Base-by-base conservation (phyloP, 2,888 invertebrate species). In the Chrysina gloriosa region DNA sequence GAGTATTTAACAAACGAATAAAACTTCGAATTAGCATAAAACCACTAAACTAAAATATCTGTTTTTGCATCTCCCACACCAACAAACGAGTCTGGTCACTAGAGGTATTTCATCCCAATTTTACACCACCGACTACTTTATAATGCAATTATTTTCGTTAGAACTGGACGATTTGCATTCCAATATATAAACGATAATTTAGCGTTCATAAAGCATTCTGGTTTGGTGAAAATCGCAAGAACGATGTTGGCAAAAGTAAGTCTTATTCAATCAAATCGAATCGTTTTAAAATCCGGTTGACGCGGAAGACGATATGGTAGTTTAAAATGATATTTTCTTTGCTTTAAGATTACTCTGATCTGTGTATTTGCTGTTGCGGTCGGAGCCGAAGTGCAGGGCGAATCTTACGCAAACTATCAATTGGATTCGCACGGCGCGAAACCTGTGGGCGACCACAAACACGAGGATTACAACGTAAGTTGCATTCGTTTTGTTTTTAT, bases 331-430 rank as follows among this genome's bases (percentile, higher is more conserved):
- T 7, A n/a, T 5, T 25, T 2, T 7, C 21, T 23, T 25, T 11
- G n/a, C 25, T 25, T 21, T 48, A 48, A 23, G 25, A 25, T 48
- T 48, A 23, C 11, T 2, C 25, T 2, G 1, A n/a, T 48, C 25
- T 27, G 23, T n/a, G 25, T 50, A 34, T 7, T 65, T 42, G 54
- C 42, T 11, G 27, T 27, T n/a, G 25, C 2, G 1, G 27, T 7
- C 25, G 11, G 25, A 42, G 54, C 52, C 42, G 39, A 25, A 16
- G 39, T 14, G 27, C 54, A 27, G 23, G 65, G 42, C 7, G 42
- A 65, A 52, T 65, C 65, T 16, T 65, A 65, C n/a, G 65, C 42
- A 4, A 42, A 65, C 27, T 23, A 39, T 19, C 21, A 65, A 9
- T 36, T 65, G 7, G 52, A 54, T 54, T 9, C 65, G n/a, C 27